A percentile compares a stretch with the other conserved stretches of the same genome.
These are phyloP conservation scores for Idaea aversata DNA, from an alignment of 2,888 invertebrate genomes.

Conservation along the genomic window DNA sequence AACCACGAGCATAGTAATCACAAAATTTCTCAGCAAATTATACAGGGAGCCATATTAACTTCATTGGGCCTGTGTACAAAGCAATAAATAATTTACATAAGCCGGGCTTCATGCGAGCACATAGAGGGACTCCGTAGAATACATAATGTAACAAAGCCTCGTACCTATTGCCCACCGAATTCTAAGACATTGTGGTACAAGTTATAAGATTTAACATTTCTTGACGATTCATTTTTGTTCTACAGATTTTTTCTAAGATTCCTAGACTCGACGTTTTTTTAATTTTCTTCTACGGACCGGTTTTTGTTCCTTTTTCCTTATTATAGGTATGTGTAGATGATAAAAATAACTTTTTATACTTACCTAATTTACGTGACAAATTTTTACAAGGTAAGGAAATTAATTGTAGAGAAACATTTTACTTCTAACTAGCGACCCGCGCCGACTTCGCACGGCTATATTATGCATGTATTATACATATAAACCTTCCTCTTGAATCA, in stretches of 20 bases:
- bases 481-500: no score
- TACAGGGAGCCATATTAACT: constrained; percentile 13
- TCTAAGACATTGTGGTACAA: constrained; percentile 56
- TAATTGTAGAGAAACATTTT: no score
- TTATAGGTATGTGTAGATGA: no score
- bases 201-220: constrained; percentile 17
- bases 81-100: constrained; percentile 43
- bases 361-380: no score
- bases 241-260: neutral
- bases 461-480: no score
- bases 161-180: constrained; percentile 73
- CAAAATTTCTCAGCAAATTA: constrained; percentile 1
- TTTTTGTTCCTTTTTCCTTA: no score
- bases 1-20: neutral
- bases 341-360: no score
- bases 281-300: no score
- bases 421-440: no score
- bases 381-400: no score
- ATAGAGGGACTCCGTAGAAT: constrained; percentile 59
- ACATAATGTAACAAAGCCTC: constrained; percentile 72
- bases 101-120: constrained; percentile 25
- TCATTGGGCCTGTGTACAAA: constrained; percentile 23
- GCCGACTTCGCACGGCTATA: no score
- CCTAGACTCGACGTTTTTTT: no score
- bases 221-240: neutral